Conservation (phyloP, 2,888 invertebrate species). For the Merodon equestris region DNA sequence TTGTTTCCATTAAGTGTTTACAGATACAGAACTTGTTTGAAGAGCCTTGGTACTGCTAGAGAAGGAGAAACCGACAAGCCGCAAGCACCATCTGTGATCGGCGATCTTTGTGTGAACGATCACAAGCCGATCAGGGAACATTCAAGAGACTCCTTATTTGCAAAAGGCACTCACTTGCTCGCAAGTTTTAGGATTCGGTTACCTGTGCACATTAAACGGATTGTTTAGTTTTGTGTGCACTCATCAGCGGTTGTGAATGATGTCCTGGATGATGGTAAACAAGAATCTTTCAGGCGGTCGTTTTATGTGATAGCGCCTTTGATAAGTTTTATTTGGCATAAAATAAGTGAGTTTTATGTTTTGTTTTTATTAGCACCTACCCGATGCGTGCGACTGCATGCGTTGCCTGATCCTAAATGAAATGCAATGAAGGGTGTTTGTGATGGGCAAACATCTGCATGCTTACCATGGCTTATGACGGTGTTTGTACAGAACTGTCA, state of each 20-base stretch:
- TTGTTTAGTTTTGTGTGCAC: conserved; percentile 73
- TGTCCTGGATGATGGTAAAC: conserved; percentile 55
- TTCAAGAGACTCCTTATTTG: conserved; percentile 51
- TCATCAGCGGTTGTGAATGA: conserved; percentile 53
- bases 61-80: conserved; percentile 51
- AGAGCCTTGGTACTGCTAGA: conserved; percentile 51
- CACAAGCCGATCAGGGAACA: conserved; percentile 64
- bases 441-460: background rate
- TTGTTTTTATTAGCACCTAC: no score
- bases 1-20: conserved; percentile 59
- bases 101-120: conserved; percentile 53
- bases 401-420: background rate
- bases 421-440: background rate
- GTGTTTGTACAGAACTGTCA: conserved; percentile 38
- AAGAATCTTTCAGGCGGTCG: conserved; percentile 34
- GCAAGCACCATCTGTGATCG: conserved; percentile 63
- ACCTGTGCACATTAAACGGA: conserved; percentile 77
- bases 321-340: conserved; percentile 38
- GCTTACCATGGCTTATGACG: background rate
- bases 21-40: conserved; percentile 49
- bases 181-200: conserved; percentile 58
- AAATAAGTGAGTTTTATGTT: conserved; percentile 11
- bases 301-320: conserved; percentile 40
- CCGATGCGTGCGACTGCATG: no score
- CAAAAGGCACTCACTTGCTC: conserved; percentile 39